Conservation (phyloP, 2,113 vertebrate genomes). For the Psilopsiagon aymara region DNA sequence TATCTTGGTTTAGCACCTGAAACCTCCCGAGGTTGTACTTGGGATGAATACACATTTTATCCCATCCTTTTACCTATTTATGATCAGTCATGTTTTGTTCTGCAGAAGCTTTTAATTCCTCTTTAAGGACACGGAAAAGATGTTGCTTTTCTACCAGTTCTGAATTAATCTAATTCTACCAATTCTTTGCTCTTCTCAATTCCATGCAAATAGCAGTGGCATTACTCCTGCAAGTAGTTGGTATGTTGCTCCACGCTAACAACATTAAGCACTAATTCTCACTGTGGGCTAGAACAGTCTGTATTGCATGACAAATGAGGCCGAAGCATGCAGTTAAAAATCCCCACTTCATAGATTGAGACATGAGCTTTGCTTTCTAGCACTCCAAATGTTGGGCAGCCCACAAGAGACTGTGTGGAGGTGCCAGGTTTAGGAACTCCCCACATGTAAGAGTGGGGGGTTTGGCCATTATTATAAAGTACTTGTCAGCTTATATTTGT, state of each 20-base stretch:
- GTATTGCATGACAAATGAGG: conserved; percentile 50
- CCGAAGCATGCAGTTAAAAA: background rate
- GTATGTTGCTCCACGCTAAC: conserved; percentile 47
- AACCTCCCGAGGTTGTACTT: background rate
- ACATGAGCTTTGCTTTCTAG: conserved; percentile 7
- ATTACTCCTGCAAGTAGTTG: conserved; percentile 55
- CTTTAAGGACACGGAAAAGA: background rate
- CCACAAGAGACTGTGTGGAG: background rate
- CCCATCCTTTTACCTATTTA: conserved; percentile 18
- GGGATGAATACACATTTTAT: conserved; percentile 39
- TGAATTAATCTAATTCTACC: conserved; percentile 48
- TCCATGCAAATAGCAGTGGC: conserved; percentile 35
- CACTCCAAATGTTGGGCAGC: background rate
- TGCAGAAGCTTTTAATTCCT: background rate
- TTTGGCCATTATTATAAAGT: background rate
- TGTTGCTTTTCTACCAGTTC: background rate
- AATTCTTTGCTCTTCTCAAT: conserved; percentile 28
- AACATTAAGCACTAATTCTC: conserved; percentile 58
- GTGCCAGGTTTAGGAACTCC: background rate
- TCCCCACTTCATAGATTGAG: background rate
- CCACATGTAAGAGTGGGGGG: background rate
- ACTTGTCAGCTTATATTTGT: background rate
- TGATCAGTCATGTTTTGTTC: conserved; percentile 10
- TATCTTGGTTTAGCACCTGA: conserved; percentile 41
- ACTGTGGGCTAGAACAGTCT: conserved; percentile 20